Evolutionary conservation across 1,140 invertebrate genomes (phyloP).

Genomic region (Pseudoatta argentina): DNA sequence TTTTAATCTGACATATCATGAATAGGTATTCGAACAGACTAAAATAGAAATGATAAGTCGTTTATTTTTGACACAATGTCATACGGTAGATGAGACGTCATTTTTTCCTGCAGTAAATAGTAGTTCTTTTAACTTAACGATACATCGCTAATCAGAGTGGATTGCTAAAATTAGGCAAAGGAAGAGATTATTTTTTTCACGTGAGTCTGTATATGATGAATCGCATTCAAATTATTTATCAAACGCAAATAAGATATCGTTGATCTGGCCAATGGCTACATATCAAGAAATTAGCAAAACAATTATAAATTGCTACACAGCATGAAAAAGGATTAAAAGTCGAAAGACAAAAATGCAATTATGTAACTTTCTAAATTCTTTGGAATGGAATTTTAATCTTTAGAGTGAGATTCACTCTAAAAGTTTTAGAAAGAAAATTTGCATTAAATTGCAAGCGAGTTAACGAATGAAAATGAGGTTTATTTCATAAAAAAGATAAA

Average conservation of each 20-base stretch:
- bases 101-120: constrained; percentile 13
- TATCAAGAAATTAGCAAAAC: no score
- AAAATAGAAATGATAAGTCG: constrained; percentile 4
- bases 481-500: not conserved
- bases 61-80: constrained; percentile 9
- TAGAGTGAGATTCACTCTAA: no score
- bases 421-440: no score
- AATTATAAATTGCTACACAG: no score
- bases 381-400: no score
- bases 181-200: not conserved
- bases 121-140: not conserved
- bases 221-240: not conserved
- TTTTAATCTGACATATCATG: not conserved
- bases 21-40: not conserved
- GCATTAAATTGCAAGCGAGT: not conserved
- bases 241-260: no score
- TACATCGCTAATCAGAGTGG: not conserved
- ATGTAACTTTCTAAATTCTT: no score
- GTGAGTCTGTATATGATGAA: not conserved
- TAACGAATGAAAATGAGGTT: not conserved
- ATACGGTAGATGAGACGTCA: not conserved
- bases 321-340: not conserved
- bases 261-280: no score
- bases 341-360: no score
- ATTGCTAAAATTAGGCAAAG: not conserved